Conservation (phyloP, 2,888 invertebrate genomes). For the Drosophila anomalata region DNA sequence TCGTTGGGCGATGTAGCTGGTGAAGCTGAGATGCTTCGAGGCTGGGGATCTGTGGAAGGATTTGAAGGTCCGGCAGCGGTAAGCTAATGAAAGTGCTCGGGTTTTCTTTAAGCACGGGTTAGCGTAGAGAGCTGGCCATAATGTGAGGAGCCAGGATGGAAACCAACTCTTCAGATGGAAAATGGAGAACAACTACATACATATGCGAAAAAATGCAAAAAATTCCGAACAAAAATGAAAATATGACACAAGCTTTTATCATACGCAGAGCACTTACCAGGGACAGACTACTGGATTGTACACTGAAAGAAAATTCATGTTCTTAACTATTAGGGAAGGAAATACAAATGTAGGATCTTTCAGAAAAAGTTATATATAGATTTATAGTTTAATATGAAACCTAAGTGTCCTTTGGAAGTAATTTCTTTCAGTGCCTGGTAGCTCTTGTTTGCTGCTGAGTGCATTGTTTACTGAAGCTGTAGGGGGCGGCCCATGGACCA, state of each 20-base stretch:
- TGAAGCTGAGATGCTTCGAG: constrained; percentile 60
- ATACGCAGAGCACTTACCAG: constrained; percentile 56
- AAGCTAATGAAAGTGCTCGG: constrained; percentile 76
- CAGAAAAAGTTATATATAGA: no score
- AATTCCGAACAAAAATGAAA: constrained; percentile 31
- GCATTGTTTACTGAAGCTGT: constrained; percentile 62
- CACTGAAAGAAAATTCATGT: neutral
- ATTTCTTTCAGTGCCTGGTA: constrained; percentile 16
- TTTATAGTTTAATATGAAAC: no score
- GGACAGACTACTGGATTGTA: constrained; percentile 12
- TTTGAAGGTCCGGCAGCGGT: constrained; percentile 56
- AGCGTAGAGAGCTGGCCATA: constrained; percentile 46
- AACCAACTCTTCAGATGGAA: constrained; percentile 41
- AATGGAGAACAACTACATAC: constrained; percentile 34
- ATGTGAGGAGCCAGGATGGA: constrained; percentile 26
- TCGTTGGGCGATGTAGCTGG: constrained; percentile 4
- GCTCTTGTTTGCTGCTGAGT: constrained; percentile 43
- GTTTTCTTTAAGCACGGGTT: constrained; percentile 52
- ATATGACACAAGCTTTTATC: constrained; percentile 68
- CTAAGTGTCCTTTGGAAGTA: neutral
- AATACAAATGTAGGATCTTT: no score
- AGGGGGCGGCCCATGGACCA: constrained; percentile 20
- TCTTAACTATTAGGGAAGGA: no score
- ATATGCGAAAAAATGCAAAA: constrained; percentile 13
- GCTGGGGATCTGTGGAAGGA: constrained; percentile 1